Evolutionary conservation across 2,888 invertebrate genomes (phyloP).

Genomic region (Tinea semifulvella): DNA sequence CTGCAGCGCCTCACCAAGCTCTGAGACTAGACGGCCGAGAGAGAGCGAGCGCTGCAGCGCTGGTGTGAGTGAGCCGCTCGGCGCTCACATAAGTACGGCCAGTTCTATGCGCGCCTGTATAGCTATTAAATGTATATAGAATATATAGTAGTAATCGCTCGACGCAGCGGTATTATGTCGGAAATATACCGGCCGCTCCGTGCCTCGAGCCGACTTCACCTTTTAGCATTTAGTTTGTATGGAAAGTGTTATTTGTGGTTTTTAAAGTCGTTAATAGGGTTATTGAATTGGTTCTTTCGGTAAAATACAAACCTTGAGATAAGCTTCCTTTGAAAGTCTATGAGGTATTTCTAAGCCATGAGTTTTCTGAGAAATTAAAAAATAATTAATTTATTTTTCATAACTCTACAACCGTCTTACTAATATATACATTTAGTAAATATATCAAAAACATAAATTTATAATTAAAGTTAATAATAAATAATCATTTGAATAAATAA

Average conservation of each 20-base stretch:
- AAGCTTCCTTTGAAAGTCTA: conserved; percentile 55
- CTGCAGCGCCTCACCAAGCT: conserved; percentile 41
- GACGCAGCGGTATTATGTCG: conserved; percentile 69
- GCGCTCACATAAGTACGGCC: conserved; percentile 68
- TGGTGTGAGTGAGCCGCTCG: conserved; percentile 34
- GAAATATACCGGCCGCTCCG: conserved; percentile 64
- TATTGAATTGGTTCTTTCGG: conserved; percentile 47
- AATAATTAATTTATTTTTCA: too few species aligned
- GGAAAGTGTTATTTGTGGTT: conserved; percentile 58
- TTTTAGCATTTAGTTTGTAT: conserved; percentile 64
- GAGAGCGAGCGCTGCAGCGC: conserved; percentile 48
- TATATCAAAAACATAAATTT: too few species aligned
- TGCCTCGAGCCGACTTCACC: conserved; percentile 58
- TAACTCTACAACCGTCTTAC: too few species aligned
- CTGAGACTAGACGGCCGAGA: conserved; percentile 30
- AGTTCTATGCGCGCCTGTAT: conserved; percentile 69
- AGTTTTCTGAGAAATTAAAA: conserved; percentile 27
- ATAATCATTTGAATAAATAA: too few species aligned
- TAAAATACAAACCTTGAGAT: conserved; percentile 53
- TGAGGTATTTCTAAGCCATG: conserved; percentile 33
- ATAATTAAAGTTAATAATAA: too few species aligned
- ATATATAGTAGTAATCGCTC: conserved; percentile 69
- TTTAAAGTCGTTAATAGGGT: conserved; percentile 48
- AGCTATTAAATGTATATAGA: conserved; percentile 69
- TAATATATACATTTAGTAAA: too few species aligned